A percentile compares a stretch with the other conserved stretches of the same genome.
These are phyloP conservation scores for Maccullochella peelii DNA, from an alignment of 2,113 vertebrate species.

Conservation along the genomic window DNA sequence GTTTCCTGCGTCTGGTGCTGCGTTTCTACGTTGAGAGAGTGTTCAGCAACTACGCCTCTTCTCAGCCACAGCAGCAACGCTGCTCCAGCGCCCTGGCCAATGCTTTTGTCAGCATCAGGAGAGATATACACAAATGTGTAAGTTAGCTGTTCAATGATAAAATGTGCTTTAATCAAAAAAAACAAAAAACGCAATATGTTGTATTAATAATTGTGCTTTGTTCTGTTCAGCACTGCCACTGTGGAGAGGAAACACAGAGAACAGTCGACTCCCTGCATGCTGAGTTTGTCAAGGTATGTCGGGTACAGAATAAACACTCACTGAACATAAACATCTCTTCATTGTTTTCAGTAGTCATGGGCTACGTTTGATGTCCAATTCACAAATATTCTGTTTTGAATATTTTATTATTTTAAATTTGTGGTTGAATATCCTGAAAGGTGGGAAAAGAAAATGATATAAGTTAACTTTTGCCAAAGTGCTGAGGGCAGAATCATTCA, in stretches of 20 bases:
- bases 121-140: conserved; percentile 87
- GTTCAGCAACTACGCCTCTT: conserved; percentile 85
- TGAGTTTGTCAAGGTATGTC: conserved; percentile 77
- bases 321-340: no score
- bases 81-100: conserved; percentile 87
- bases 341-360: no score
- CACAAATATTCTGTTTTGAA: not conserved
- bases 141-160: conserved; percentile 54
- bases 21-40: conserved; percentile 92
- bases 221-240: conserved; percentile 77
- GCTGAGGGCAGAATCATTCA: not conserved
- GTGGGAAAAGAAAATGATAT: not conserved
- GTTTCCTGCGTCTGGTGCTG: conserved; percentile 87
- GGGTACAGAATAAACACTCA: not conserved
- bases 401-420: not conserved
- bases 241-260: conserved; percentile 72
- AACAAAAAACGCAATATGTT: no score
- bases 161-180: not conserved
- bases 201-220: not conserved
- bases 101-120: conserved; percentile 86
- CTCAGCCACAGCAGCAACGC: conserved; percentile 71
- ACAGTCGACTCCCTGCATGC: conserved; percentile 68
- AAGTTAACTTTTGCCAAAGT: not conserved
- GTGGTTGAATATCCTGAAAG: not conserved
- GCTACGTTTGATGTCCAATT: not conserved